Conservation (phyloP, 2,797 vertebrate genomes). For the Anguilla marmorata region DNA sequence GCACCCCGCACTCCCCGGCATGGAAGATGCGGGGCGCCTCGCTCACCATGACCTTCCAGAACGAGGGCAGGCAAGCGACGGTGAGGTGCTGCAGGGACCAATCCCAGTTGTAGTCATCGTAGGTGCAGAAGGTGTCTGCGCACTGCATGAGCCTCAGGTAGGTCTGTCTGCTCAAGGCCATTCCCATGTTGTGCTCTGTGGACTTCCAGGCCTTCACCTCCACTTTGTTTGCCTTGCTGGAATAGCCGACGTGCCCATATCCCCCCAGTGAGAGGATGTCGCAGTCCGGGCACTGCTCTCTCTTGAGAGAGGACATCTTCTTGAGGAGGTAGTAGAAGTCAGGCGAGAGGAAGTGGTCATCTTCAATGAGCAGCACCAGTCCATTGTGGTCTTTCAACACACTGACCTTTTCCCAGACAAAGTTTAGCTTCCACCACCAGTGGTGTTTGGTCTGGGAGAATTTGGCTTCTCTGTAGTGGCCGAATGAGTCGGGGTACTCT, state of each 20-base stretch:
- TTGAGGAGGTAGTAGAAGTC: constrained; percentile 90
- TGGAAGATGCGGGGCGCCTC: constrained; percentile 93
- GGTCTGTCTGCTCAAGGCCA: constrained; percentile 84
- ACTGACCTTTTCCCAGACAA: constrained; percentile 89
- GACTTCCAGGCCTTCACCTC: constrained; percentile 97
- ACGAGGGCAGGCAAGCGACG: constrained; percentile 88
- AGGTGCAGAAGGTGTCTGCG: constrained; percentile 94
- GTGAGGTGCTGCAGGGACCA: constrained; percentile 96
- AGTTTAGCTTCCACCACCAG: constrained; percentile 99
- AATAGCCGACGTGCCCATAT: constrained; percentile 79
- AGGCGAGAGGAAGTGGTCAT: constrained; percentile 90
- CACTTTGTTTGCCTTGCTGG: constrained; percentile 85
- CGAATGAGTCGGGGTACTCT: constrained; percentile 93
- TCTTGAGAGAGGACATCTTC: constrained; percentile 78
- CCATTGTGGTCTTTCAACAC: constrained; percentile 80
- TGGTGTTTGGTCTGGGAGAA: constrained; percentile 98
- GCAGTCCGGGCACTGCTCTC: constrained; percentile 84
- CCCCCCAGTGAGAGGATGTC: constrained; percentile 88
- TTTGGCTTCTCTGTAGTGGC: constrained; percentile 94
- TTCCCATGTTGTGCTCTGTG: constrained; percentile 99
- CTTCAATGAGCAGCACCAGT: constrained; percentile 87
- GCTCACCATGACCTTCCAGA: constrained; percentile 95
- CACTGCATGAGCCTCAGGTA: constrained; percentile 88
- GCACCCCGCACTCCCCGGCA: constrained; percentile 97
- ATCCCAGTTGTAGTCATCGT: constrained; percentile 99